Evolutionary conservation across 2,888 invertebrate species (phyloP).

Genomic region (Sussaba pulchella): DNA sequence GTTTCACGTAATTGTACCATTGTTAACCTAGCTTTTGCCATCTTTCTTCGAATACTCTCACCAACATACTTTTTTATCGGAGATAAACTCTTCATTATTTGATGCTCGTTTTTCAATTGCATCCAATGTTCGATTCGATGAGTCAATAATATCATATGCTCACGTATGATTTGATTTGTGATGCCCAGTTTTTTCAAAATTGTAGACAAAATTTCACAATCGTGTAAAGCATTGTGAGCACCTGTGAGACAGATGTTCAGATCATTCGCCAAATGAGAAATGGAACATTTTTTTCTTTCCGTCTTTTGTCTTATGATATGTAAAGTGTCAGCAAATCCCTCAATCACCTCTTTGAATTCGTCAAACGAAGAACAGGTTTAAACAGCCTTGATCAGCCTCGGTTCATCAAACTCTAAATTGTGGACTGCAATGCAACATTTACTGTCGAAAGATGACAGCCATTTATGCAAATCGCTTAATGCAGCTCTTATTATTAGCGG

Average conservation of each 20-base stretch:
- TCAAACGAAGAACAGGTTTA: background rate
- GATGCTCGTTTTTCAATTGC: too few relatives aligned
- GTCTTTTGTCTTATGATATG: conserved; percentile 4
- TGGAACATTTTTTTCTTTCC: background rate
- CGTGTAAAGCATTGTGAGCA: background rate
- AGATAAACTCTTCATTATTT: too few relatives aligned
- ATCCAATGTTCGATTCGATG: too few relatives aligned
- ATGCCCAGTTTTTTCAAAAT: background rate
- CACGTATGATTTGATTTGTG: background rate
- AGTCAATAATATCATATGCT: too few relatives aligned
- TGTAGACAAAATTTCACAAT: conserved; percentile 3
- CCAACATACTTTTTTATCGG: too few relatives aligned
- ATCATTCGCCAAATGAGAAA: background rate
- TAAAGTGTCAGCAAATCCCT: conserved; percentile 45
- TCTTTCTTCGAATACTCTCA: too few relatives aligned
- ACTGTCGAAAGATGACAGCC: background rate
- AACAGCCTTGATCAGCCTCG: too few relatives aligned
- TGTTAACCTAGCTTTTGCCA: too few relatives aligned
- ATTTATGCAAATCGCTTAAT: background rate
- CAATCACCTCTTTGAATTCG: conserved; percentile 42
- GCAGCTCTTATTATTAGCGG: background rate
- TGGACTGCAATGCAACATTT: too few relatives aligned
- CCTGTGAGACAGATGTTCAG: background rate
- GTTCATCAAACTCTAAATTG: too few relatives aligned
- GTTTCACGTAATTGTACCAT: too few relatives aligned